Conservation (phyloP, 2,113 vertebrate genomes). For the Origma solitaria region DNA sequence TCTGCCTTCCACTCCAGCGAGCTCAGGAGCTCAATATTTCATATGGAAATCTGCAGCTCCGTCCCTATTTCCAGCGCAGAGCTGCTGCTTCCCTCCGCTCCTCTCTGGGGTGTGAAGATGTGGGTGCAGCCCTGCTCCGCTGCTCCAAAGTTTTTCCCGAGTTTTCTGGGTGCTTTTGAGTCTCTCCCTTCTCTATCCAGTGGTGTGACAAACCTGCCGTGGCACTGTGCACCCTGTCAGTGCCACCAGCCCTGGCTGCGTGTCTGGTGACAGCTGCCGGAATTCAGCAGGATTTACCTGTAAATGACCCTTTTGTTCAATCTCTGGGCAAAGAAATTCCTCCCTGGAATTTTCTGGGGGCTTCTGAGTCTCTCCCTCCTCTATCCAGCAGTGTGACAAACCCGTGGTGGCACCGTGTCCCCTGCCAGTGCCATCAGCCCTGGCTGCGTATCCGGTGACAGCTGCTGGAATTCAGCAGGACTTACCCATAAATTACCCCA, state of each 20-base stretch:
- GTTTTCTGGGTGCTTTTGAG: not conserved
- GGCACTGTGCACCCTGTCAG: not conserved
- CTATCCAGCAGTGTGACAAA: not conserved
- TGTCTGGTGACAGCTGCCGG: no score
- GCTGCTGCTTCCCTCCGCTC: not conserved
- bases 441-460: no score
- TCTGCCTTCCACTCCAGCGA: not conserved
- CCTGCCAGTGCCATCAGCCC: not conserved
- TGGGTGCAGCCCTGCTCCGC: not conserved
- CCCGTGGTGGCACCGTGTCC: fast-evolving
- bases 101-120: not conserved
- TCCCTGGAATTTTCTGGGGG: not conserved
- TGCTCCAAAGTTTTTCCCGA: not conserved
- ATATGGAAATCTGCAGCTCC: slow-evolving; percentile 47
- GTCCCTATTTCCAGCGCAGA: not conserved
- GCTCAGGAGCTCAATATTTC: slow-evolving; percentile 62
- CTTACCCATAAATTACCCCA: fast-evolving
- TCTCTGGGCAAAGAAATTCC: not conserved
- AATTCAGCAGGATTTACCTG: not conserved
- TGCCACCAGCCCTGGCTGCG: not conserved
- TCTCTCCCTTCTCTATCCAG: not conserved
- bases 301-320: fast-evolving
- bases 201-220: fast-evolving
- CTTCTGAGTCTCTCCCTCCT: not conserved
- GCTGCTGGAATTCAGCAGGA: not conserved